Base-by-base conservation (phyloP, 1,140 invertebrate genomes). In the Armadillidium nasatum region DNA sequence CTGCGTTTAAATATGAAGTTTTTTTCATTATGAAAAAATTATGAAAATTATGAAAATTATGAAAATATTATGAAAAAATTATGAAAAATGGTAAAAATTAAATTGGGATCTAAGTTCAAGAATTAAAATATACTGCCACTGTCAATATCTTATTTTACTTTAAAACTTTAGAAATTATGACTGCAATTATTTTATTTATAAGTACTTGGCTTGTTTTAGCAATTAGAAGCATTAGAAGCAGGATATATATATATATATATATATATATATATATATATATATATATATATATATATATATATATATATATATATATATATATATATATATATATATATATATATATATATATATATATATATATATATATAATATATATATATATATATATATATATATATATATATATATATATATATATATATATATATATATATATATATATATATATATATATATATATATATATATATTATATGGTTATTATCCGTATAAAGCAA, bases 221-320 rank as follows among this genome's bases (percentile, higher is more conserved):
- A 21, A 15, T 70, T 4, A 15, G 7, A 70, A 50, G 46, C 4
- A 6, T 15, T 13, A 15, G 6, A 13, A 9, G 33, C 13, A 6
- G 13, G 10, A 15, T 23, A 23, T 21, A 21, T 33, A 73, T 73
- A 46, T 50, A 50, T 50, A 73, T 73, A 73, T 73, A 73, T 73
- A 73, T 73, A 73, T 73, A 73, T 73, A 73, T 73, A 73, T 73
- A 46, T 73, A 73, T 73, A 73, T 73, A 73, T 73, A 73, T 73
- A 73, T 73, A 73, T 73, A 73, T 73, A 73, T 73, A 46, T 50
- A 50, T 50, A 73, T 73, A 73, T 73, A 73, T 73, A 73, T 73
- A 73, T 73, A 73, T 73, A 73, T 73, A 73, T 73, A 73, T 73
- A 73, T 73, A 73, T 73, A 73, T 73, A 73, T 50, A 50, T 50